These are phyloP conservation scores for Enteromius argenteus DNA, from an alignment of 2,797 vertebrate genomes.

Conservation along the genomic window DNA sequence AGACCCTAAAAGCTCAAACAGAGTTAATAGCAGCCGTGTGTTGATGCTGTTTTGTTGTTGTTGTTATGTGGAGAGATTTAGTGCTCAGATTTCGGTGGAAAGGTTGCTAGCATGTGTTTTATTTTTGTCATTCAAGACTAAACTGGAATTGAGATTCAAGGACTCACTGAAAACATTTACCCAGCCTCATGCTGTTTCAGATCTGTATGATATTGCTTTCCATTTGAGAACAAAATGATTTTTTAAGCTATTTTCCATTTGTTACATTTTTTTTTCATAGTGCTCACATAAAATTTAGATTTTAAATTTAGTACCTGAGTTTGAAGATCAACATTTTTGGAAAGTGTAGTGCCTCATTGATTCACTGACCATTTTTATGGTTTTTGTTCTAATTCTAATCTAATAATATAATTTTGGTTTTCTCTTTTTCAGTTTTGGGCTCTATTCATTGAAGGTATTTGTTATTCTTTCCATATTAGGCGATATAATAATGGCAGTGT, in stretches of 20 bases:
- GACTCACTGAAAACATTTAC: not conserved
- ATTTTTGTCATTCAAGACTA: not conserved
- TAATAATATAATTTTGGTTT: not conserved
- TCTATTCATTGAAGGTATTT: not conserved
- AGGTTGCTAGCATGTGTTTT: not conserved
- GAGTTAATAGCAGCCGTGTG: not conserved
- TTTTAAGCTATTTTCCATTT: not conserved
- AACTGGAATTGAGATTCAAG: not conserved
- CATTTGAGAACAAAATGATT: not conserved
- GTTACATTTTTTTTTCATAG: not conserved
- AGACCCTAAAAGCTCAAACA: not conserved
- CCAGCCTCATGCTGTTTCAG: not conserved
- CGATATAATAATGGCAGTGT: not conserved
- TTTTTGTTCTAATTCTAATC: not conserved
- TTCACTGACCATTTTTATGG: not conserved
- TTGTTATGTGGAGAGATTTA: not conserved
- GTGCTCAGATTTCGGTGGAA: not conserved
- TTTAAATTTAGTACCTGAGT: not conserved
- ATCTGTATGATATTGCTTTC: not conserved
- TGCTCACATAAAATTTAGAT: not conserved
- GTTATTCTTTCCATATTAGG: not conserved
- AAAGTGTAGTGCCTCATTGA: not conserved
- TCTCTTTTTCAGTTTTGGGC: not conserved
- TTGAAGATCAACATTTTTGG: not conserved
- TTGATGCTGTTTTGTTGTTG: slow-evolving; percentile 1